These are phyloP conservation scores for Schizotus pectinicornis DNA, from an alignment of 2,888 invertebrate species.

Conservation along the genomic window DNA sequence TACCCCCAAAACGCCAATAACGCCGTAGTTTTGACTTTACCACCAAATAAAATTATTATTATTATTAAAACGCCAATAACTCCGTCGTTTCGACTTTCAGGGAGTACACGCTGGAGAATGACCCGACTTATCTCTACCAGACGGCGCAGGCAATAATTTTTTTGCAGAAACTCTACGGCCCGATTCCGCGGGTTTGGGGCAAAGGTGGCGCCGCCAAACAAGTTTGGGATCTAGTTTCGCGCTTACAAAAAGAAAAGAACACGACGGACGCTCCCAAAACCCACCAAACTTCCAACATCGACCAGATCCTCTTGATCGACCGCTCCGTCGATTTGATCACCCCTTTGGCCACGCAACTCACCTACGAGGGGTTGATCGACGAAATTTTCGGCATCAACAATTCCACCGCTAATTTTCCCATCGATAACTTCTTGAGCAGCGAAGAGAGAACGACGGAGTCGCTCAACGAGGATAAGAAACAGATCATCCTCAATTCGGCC, in stretches of 20 bases:
- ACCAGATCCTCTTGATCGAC: slow-evolving; percentile 89
- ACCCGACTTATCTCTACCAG: slow-evolving; percentile 86
- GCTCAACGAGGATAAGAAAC: slow-evolving; percentile 70
- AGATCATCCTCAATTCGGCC: slow-evolving; percentile 84
- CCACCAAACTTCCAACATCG: slow-evolving; percentile 65
- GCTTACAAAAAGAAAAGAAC: slow-evolving; percentile 69
- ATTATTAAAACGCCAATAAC: too few relatives aligned
- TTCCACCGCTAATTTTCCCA: slow-evolving; percentile 82
- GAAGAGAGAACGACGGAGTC: slow-evolving; percentile 68
- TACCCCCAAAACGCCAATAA: too few relatives aligned
- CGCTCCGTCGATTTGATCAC: slow-evolving; percentile 90
- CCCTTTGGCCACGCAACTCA: slow-evolving; percentile 91
- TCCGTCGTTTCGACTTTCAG: slow-evolving; percentile 56
- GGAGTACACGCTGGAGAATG: slow-evolving; percentile 88
- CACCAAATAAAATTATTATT: background rate
- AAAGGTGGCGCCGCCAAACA: slow-evolving; percentile 85
- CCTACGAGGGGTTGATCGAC: slow-evolving; percentile 97
- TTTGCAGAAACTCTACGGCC: slow-evolving; percentile 87
- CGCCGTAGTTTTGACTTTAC: slow-evolving; percentile 2
- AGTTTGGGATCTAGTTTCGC: slow-evolving; percentile 85
- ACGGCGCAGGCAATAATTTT: slow-evolving; percentile 86
- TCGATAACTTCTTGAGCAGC: slow-evolving; percentile 77
- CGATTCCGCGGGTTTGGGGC: slow-evolving; percentile 87
- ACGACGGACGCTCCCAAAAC: slow-evolving; percentile 55
- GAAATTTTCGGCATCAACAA: slow-evolving; percentile 89